Evolutionary conservation across 2,888 invertebrate species (phyloP).

Genomic region (Mystacides longicornis): DNA sequence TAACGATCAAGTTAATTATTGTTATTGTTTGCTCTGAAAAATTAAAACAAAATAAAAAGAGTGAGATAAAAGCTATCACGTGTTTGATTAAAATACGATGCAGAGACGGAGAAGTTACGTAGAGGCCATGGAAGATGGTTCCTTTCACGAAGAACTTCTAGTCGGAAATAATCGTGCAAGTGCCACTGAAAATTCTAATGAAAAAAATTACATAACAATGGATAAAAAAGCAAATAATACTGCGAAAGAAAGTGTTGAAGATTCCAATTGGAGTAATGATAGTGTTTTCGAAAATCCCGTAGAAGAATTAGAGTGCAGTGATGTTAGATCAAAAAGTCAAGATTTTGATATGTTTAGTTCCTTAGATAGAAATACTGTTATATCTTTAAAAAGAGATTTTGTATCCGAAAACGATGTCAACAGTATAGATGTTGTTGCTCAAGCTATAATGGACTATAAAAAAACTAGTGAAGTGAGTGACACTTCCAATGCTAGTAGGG

Average conservation of each 20-base stretch:
- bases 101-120: slow-evolving; percentile 23
- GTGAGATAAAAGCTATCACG: neutral
- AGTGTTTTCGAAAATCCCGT: neutral
- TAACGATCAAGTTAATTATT: slow-evolving; percentile 8
- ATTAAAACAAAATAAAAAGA: slow-evolving; percentile 4
- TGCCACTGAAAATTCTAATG: neutral
- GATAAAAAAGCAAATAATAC: neutral
- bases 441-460: neutral
- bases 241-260: neutral
- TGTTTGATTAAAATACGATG: slow-evolving; percentile 12
- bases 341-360: neutral
- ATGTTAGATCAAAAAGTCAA: neutral
- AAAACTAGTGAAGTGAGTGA: neutral
- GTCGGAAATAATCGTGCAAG: neutral
- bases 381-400: neutral
- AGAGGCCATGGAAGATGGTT: slow-evolving; percentile 22
- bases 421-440: neutral
- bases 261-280: neutral
- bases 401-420: slow-evolving; percentile 3
- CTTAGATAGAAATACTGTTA: neutral
- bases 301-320: too few relatives aligned
- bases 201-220: neutral
- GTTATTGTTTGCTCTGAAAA: slow-evolving; percentile 6
- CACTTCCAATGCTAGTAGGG: neutral
- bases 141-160: slow-evolving; percentile 7